Evolutionary conservation across 1,140 invertebrate genomes (phyloP).

Genomic region (Drosophila bipectinata): DNA sequence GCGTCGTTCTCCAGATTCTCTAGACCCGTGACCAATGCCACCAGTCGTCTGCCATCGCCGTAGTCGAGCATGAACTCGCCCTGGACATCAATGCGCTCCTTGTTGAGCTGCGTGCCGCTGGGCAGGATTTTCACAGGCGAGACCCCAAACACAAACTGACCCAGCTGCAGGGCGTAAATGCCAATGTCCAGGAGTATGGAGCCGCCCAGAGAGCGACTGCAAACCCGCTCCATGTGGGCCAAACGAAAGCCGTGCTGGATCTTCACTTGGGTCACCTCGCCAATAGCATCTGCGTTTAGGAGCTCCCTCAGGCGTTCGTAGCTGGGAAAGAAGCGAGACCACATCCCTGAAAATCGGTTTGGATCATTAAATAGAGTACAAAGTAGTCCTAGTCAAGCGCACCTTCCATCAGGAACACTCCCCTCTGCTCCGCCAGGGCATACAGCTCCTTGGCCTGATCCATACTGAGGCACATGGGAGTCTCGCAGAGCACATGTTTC

Average conservation of each 20-base stretch:
- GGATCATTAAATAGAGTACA: conserved; percentile 79
- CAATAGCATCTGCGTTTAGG: conserved; percentile 87
- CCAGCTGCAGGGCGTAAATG: conserved; percentile 91
- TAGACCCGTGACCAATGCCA: conserved; percentile 85
- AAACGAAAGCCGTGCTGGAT: conserved; percentile 88
- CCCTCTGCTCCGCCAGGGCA: conserved; percentile 86
- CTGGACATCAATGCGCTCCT: conserved; percentile 88
- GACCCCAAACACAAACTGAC: conserved; percentile 88
- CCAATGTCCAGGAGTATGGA: conserved; percentile 93
- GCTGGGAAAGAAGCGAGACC: conserved; percentile 92
- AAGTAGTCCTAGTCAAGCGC: neutral
- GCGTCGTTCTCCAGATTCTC: conserved; percentile 87
- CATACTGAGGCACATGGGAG: conserved; percentile 90
- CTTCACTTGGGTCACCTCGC: conserved; percentile 89
- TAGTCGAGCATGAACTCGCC: conserved; percentile 88
- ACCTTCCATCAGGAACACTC: conserved; percentile 92
- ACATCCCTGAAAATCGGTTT: conserved; percentile 84
- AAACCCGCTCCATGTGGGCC: conserved; percentile 66
- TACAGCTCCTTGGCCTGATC: conserved; percentile 88
- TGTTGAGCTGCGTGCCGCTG: conserved; percentile 87
- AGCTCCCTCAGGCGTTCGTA: conserved; percentile 88
- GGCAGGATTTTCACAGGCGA: conserved; percentile 87
- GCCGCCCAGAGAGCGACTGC: conserved; percentile 86
- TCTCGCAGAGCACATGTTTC: conserved; percentile 94
- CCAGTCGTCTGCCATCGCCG: conserved; percentile 86